Conservation (phyloP, 2,888 invertebrate genomes). For the Lepetodrilus schrolli region DNA sequence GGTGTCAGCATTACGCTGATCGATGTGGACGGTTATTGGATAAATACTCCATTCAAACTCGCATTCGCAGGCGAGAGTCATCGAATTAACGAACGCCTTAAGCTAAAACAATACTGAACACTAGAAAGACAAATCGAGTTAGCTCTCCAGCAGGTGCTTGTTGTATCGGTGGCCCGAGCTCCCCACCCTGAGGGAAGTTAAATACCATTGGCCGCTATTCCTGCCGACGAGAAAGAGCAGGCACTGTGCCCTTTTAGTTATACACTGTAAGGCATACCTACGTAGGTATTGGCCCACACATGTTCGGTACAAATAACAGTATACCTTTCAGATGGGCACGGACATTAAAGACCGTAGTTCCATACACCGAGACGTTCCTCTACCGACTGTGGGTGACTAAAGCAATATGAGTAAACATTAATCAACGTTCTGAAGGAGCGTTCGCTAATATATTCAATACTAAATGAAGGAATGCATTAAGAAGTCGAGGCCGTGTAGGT, state of each 20-base stretch:
- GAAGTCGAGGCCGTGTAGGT: too few species aligned
- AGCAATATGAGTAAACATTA: too few species aligned
- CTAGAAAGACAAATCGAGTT: background rate
- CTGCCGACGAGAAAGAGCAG: background rate
- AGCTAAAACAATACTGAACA: background rate
- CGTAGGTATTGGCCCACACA: background rate
- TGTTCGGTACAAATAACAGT: conserved; percentile 7
- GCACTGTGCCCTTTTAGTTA: background rate
- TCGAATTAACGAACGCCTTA: background rate
- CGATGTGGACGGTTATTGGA: background rate
- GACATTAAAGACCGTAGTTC: too few species aligned
- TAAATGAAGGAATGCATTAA: too few species aligned
- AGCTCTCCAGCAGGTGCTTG: background rate
- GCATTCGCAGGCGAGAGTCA: background rate
- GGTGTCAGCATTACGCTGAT: background rate
- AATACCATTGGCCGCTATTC: background rate
- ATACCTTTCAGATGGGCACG: conserved; percentile 1
- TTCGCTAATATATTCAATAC: too few species aligned
- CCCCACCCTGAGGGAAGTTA: background rate
- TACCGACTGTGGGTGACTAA: too few species aligned
- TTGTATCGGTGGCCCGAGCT: background rate
- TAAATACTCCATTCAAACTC: background rate
- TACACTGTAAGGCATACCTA: background rate
- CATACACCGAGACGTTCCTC: too few species aligned
- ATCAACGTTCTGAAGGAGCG: too few species aligned